Evolutionary conservation across 2,113 vertebrate species (phyloP).

Genomic region (Vidua macroura): DNA sequence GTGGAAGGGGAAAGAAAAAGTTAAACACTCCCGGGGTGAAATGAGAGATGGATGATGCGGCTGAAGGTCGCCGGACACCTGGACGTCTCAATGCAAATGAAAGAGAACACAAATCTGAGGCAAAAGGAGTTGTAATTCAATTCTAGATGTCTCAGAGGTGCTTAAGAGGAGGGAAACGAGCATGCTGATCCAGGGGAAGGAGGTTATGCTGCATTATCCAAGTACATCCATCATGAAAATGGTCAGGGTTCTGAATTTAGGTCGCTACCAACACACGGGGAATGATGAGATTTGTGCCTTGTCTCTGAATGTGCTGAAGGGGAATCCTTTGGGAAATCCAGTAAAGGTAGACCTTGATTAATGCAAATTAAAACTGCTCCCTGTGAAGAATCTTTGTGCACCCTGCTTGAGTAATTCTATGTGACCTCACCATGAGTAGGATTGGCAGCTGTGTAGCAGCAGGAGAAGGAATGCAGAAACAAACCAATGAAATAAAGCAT

Average conservation of each 20-base stretch:
- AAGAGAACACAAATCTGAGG: background rate
- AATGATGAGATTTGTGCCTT: background rate
- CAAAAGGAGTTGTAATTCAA: background rate
- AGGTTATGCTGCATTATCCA: background rate
- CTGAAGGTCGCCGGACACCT: background rate
- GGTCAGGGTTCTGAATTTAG: background rate
- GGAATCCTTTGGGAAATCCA: background rate
- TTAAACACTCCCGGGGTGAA: conserved; percentile 40
- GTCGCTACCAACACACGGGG: background rate
- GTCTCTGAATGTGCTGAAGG: background rate
- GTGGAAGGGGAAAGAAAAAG: conserved; percentile 64
- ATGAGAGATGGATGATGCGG: background rate
- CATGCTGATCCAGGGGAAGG: background rate
- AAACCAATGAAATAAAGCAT: background rate
- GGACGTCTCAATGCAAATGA: background rate
- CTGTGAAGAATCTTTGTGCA: background rate
- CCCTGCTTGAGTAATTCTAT: background rate
- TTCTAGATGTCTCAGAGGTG: background rate
- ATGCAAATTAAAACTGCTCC: background rate
- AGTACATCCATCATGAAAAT: background rate
- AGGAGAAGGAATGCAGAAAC: background rate
- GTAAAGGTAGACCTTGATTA: background rate
- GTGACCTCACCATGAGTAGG: background rate
- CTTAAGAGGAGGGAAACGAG: background rate
- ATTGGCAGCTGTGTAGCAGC: background rate